Evolutionary conservation across 1,140 invertebrate genomes (phyloP), one percentile per base, ranked within the genome.

Genomic region (Lucilia sericata): DNA sequence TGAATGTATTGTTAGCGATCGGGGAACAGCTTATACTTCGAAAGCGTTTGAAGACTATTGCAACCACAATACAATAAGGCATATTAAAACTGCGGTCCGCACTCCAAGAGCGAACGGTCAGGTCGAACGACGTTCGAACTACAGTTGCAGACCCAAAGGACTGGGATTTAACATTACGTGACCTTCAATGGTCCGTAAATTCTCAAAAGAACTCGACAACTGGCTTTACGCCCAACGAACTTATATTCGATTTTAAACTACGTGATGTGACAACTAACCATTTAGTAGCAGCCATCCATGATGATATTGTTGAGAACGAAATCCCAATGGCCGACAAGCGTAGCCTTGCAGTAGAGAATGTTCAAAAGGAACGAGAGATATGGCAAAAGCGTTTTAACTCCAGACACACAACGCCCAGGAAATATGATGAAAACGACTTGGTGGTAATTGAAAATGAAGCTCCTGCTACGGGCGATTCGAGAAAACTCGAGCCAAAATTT

Each of bases 101-200:
- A 85, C 82, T 70, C 86, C 86, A 10, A 76, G 83, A 19, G 83
- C 86, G 10, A 85, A 87, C 60, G 87, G 87, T 14, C 85, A 86
- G 49, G 86, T 88, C 13, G 86, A 88, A 83, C 34, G 88, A 83
- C 21, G 30, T 86, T 55, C 21, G 85, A 60, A 74, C 60, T 8
- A 80, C 84, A 74, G 42, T 65, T 13, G 75, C 75, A n/a, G 76
- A 75, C n/a, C 80, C 80, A 47, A 55, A 82, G n/a, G 75, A 86
- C 13, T 90, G 87, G 87, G 86, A 86, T 81, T 81, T 81, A 21
- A 30, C 82, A 12, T 55, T 88, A 60, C 51, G 25, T 17, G 21
- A 87, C 0, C 84, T 87, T 13, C 86, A 89, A 84, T 86, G 85
- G 84, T 85, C 86, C 0, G 25, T 88, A 17, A 88, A 88, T 82